Evolutionary conservation across 2,888 invertebrate genomes (phyloP), one percentile per base, ranked within the genome.

Genomic region (Drosophila infuscata): DNA sequence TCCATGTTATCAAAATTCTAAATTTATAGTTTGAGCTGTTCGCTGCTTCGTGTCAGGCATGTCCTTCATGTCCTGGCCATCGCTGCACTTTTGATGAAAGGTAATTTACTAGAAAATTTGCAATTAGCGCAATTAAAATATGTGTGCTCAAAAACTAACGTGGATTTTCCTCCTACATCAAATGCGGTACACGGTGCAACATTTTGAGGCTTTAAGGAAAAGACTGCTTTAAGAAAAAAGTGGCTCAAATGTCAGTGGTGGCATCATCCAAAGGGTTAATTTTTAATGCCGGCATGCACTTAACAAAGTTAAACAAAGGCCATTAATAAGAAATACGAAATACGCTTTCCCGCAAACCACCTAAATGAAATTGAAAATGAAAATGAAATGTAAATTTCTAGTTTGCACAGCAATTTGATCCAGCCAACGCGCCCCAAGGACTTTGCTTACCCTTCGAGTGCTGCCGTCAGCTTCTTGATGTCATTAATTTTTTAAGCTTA

Each of bases 51-150:
- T 51, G 51, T 62, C 61, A 29, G 43, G 41, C 52, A 51, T 49
- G 46, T 67, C 29, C 65, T 58, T 41, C 30, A 53, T 58, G 53
- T 63, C 49, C 67, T 63, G 49, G 57, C 73, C 51, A 60, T 20
- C 65, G 52, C 49, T 66, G 67, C 66, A 74, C 68, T 79, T 72
- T 79, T 52, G 67, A 63, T 64, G 73, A 79, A 83, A 91, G 90
- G 86, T 91, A 91, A 91, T 91, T 83, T 83, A 90, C 68, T 81
- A 88, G 91, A 91, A 91, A 91, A 89, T 91, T 84, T 86, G 82
- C 87, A 91, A 91, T 91, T 91, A 91, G 89, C 84, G 69, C 76
- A 88, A 84, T 85, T 91, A 76, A 74, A 75, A 81, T 83, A 68
- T 79, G 76, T 79, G 79, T 71, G 80, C 79, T 79, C 58, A 79